phyloP scores from a whole-genome alignment of 2,797 vertebrate species.

The Jordanella pulchra region DNA sequence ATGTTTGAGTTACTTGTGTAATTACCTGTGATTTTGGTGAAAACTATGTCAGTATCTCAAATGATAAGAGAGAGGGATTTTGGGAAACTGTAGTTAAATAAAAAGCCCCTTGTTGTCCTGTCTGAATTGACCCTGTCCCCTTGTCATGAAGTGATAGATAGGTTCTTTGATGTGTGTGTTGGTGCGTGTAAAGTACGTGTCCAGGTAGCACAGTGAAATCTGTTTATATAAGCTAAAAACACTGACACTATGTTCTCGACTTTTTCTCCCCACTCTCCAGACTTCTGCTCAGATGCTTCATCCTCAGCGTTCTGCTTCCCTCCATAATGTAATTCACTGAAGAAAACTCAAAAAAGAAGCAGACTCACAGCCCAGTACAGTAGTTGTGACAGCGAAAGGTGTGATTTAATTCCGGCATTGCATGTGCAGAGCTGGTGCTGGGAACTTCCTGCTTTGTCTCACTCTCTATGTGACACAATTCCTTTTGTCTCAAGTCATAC shows the following conservation, averaged over 20 bases:
- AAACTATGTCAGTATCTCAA: constrained; percentile 45
- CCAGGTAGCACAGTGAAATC: constrained; percentile 46
- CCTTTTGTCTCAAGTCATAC: background rate
- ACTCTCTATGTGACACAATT: constrained; percentile 21
- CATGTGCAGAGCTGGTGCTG: constrained; percentile 5
- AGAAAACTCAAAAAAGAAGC: constrained; percentile 23
- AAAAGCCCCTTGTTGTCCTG: constrained; percentile 74
- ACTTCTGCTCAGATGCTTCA: constrained; percentile 15
- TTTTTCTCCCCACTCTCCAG: constrained; percentile 38
- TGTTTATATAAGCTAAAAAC: constrained; percentile 59
- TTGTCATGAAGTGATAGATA: constrained; percentile 69
- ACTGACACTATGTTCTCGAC: constrained; percentile 38
- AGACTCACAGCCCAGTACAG: constrained; percentile 2
- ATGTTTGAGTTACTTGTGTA: constrained; percentile 21
- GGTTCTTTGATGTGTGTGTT: constrained; percentile 53
- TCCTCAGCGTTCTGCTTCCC: background rate
- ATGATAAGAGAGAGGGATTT: constrained; percentile 55
- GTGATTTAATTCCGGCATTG: constrained; percentile 1
- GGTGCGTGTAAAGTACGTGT: constrained; percentile 20
- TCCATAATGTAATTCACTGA: constrained; percentile 19
- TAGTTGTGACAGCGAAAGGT: background rate
- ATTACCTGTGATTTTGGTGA: constrained; percentile 50
- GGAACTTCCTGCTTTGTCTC: constrained; percentile 43
- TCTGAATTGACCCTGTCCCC: constrained; percentile 52
- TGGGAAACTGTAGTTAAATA: constrained; percentile 67